Conservation (phyloP, 1,140 invertebrate species). For the Eurosta solidaginis region DNA sequence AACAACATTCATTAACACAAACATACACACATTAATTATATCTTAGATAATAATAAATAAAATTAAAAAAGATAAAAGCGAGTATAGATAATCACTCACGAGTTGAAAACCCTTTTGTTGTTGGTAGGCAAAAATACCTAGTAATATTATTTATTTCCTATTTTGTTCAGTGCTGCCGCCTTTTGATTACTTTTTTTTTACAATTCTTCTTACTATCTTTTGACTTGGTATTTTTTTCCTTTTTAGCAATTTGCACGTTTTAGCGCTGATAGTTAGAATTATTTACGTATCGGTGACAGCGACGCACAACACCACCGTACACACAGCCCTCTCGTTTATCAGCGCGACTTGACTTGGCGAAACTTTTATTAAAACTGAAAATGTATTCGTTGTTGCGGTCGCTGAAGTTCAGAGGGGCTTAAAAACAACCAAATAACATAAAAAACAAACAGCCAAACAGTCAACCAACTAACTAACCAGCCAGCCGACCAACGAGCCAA, state of each 20-base stretch:
- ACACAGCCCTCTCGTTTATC: conserved; percentile 7
- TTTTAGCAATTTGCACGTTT: not conserved
- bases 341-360: conserved; percentile 55
- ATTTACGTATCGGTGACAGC: not conserved
- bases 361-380: conserved; percentile 59
- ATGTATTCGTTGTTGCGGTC: conserved; percentile 28
- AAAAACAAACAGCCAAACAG: not conserved
- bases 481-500: not conserved
- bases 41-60: not conserved
- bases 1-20: not conserved
- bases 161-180: not conserved
- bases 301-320: conserved; percentile 34
- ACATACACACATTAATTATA: not conserved
- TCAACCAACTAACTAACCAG: not conserved
- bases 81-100: not conserved
- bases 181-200: not conserved
- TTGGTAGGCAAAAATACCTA: not conserved
- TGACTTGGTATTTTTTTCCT: not conserved
- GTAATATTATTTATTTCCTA: not conserved
- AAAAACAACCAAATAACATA: not conserved
- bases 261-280: conserved; percentile 8
- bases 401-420: conserved; percentile 24
- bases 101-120: not conserved
- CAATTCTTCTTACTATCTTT: not conserved
- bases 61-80: not conserved